Conservation (phyloP, 2,888 invertebrate genomes). For the Eupeodes latifasciatus region DNA sequence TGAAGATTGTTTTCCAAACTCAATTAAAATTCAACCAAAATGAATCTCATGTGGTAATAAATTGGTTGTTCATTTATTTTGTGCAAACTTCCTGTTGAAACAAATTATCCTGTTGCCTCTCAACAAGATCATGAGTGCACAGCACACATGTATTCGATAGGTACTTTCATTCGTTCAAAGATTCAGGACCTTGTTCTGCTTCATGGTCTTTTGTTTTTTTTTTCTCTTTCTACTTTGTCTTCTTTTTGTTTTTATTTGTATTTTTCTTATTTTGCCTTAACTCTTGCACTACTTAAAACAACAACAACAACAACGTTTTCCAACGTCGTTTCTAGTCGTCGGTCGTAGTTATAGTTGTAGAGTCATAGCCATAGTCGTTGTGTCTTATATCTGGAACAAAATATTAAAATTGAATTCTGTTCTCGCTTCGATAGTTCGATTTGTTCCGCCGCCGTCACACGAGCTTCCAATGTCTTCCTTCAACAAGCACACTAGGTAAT, state of each 20-base stretch:
- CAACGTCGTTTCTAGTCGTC: neutral
- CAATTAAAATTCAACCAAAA: conserved; percentile 45
- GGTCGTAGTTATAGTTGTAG: neutral
- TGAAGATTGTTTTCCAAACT: neutral
- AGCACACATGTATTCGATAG: conserved; percentile 51
- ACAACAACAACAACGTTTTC: neutral
- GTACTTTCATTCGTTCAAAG: conserved; percentile 12
- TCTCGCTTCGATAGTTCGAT: conserved; percentile 74
- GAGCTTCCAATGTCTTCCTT: conserved; percentile 62
- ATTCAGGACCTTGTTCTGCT: conserved; percentile 46
- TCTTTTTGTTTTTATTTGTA: neutral
- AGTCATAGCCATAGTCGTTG: neutral
- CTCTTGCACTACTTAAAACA: conserved; percentile 6
- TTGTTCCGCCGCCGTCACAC: conserved; percentile 70
- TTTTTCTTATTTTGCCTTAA: neutral
- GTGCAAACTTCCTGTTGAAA: conserved; percentile 58
- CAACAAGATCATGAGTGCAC: conserved; percentile 40
- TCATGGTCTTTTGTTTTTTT: neutral
- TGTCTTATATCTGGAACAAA: conserved; percentile 51
- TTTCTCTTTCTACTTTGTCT: neutral
- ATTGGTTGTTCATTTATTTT: conserved; percentile 45
- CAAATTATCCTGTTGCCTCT: conserved; percentile 68
- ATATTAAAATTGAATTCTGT: conserved; percentile 76
- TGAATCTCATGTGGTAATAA: conserved; percentile 10
- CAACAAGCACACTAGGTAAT: conserved; percentile 49